These are phyloP conservation scores for Formica exsecta DNA, from an alignment of 1,140 invertebrate species.

Conservation along the genomic window DNA sequence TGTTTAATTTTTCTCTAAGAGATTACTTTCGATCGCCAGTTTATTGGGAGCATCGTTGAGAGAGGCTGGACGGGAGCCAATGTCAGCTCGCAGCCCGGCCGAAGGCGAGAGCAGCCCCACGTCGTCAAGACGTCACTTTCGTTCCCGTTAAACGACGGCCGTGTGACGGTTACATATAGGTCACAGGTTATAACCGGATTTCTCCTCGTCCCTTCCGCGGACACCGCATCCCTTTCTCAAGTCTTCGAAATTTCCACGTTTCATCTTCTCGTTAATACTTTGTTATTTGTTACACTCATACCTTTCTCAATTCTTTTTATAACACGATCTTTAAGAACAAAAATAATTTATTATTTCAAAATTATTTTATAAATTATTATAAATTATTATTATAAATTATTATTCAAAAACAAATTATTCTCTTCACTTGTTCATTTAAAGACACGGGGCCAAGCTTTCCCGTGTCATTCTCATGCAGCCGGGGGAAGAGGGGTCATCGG, in stretches of 20 bases:
- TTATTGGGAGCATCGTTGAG: constrained; percentile 54
- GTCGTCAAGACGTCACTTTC: constrained; percentile 57
- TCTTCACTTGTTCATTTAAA: not conserved
- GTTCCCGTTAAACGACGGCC: constrained; percentile 46
- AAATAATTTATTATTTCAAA: too few species aligned
- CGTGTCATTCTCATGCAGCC: too few species aligned
- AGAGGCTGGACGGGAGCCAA: constrained; percentile 63
- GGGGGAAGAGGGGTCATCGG: too few species aligned
- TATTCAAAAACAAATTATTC: not conserved
- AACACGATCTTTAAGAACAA: not conserved
- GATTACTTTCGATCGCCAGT: constrained; percentile 22
- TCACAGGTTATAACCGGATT: constrained; percentile 14
- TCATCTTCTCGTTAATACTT: not conserved
- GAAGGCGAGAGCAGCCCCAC: not conserved
- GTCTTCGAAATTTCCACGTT: not conserved
- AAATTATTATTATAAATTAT: too few species aligned
- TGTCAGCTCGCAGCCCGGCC: constrained; percentile 36
- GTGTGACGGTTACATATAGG: constrained; percentile 27
- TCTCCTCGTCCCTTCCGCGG: not conserved
- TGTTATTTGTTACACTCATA: not conserved
- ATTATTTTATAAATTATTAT: too few species aligned
- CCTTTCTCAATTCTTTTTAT: not conserved
- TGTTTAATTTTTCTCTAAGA: not conserved
- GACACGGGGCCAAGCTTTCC: not conserved
- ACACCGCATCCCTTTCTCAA: not conserved